Evolutionary conservation across 2,888 invertebrate genomes (phyloP), one percentile per base, ranked within the genome.

Genomic region (Eristalis intricaria): DNA sequence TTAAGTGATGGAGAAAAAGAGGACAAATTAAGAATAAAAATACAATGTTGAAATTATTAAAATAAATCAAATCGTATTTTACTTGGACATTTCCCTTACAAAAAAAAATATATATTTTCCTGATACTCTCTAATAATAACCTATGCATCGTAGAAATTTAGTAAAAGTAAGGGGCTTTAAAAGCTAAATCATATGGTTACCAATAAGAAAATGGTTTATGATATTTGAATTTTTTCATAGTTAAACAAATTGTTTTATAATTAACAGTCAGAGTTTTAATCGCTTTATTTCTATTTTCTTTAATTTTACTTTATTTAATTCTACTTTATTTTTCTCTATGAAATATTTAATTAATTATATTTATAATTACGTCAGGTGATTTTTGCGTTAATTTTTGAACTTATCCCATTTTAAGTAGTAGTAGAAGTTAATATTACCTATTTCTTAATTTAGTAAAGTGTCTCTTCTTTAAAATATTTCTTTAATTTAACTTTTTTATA

Each of bases 221-320:
- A 89, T 89, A 89, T 86, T 89, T 88, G 77, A 83, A 75, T 84
- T 81, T 81, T 50, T 63, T 66, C 84, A 84, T 80, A 87, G 88
- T 90, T 90, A 91, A 90, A 91, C 91, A 92, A 92, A 91, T 92
- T 92, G 91, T 92, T 93, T 92, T 92, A 92, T 92, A 92, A 92
- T 92, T 92, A 92, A 92, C 92, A 92, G 93, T 92, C 92, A 92
- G 92, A 92, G 91, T 91, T 90, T 90, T 89, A 89, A 89, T 88
- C 87, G 91, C 90, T 90, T 90, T 89, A 89, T 89, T 88, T 84
- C 84, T 88, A 88, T 85, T 88, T 88, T 84, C 19, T 80, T 84
- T 87, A 68, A 78, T 69, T 87, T 87, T 88, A 81, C 89, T 90
- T 90, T 89, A 89, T 90, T 90, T 90, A 90, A 90, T 89, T 89